These are phyloP conservation scores for Parnassius glacialis DNA, from an alignment of 2,888 invertebrate genomes.

Conservation along the genomic window DNA sequence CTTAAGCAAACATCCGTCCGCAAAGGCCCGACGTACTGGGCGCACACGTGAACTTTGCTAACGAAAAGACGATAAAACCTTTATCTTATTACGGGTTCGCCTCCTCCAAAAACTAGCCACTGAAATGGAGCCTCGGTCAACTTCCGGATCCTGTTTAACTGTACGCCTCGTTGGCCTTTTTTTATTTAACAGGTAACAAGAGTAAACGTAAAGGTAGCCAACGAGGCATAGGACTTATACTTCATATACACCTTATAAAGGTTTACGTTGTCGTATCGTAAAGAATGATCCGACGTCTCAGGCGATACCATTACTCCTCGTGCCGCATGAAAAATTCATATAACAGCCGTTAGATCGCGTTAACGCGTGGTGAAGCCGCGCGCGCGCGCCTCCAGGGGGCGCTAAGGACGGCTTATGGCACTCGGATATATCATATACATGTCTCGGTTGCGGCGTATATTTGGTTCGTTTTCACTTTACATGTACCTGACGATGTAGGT, in stretches of 20 bases:
- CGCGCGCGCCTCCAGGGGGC: constrained; percentile 59
- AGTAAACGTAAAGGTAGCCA: background rate
- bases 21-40: constrained; percentile 54
- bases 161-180: constrained; percentile 26
- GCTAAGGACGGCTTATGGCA: constrained; percentile 50
- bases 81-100: constrained; percentile 71
- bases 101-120: constrained; percentile 41
- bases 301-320: constrained; percentile 72
- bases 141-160: constrained; percentile 32
- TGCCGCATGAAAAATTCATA: constrained; percentile 78
- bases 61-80: constrained; percentile 76
- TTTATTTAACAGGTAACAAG: constrained; percentile 22
- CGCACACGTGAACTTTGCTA: constrained; percentile 67
- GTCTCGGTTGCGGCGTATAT: constrained; percentile 6
- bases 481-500: background rate
- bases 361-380: constrained; percentile 55
- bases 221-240: constrained; percentile 33
- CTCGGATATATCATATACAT: constrained; percentile 24
- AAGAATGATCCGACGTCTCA: constrained; percentile 76
- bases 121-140: constrained; percentile 23
- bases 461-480: constrained; percentile 4
- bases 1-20: constrained; percentile 66
- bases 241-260: constrained; percentile 64
- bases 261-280: constrained; percentile 72
- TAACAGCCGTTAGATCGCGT: constrained; percentile 64